Evolutionary conservation across 2,888 invertebrate genomes (phyloP), one percentile per base, ranked within the genome.

Genomic region (Penaeus monodon): DNA sequence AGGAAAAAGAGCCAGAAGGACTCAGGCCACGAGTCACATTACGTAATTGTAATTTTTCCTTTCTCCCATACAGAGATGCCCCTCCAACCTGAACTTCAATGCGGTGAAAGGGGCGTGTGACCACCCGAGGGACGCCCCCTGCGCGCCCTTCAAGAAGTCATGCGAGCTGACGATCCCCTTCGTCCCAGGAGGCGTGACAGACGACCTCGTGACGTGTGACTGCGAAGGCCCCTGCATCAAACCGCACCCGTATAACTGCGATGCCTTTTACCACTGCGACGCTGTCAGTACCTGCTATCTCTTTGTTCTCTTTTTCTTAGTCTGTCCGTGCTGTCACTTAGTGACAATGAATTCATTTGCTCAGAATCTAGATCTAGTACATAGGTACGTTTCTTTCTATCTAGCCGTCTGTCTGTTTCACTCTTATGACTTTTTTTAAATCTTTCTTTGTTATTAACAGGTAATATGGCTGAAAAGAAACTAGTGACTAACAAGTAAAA

Each of bases 61-160:
- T 10, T 44, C 44, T 10, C 10, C 10, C 64, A 29, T 81, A 7
- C 81, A 89, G 84, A 78, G 70, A 20, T 90, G 90, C 76, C 90
- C 90, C 7, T 90, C 90, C 57, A 89, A 89, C 74, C 88, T 90
- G n/a, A 85, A 90, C 81, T 90, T 81, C 86, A 90, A 90, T 79
- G 85, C 84, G 0, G 70, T n/a, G n/a, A 81, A 74, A 20, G 85
- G 88, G 27, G 84, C 88, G 64, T 90, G 90, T 68, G 89, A 90
- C 76, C 70, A 83, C 65, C 86, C 86, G 14, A 57, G 68, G 44
- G 86, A 77, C 3, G 81, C 86, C 6, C 86, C 73, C 65, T 86
- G 86, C 66, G 49, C 73, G n/a, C 86, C 86, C 38, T 86, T 82
- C 79, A 63, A 83, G 78, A 70, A 63, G 38, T 70, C 86, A 6